Evolutionary conservation across 2,888 invertebrate species (phyloP).

Genomic region (Leptura quadrifasciata): DNA sequence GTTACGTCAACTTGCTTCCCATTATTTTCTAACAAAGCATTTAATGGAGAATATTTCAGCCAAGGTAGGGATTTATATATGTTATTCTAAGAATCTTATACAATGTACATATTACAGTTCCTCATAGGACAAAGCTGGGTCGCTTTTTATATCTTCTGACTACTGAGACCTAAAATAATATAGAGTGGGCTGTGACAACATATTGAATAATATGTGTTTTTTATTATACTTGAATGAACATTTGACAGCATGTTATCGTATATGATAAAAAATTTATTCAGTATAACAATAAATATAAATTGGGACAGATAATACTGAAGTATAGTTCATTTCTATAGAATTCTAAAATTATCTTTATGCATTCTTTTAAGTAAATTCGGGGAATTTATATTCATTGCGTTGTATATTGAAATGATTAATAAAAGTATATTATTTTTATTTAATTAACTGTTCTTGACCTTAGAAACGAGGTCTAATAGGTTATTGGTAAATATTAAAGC

Average conservation of each 20-base stretch:
- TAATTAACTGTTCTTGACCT: too few species aligned
- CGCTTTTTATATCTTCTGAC: not conserved
- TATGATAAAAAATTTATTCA: not conserved
- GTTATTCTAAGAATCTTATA: not conserved
- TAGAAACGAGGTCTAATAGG: too few species aligned
- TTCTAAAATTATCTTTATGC: too few species aligned
- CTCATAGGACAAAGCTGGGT: not conserved
- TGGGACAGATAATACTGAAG: too few species aligned
- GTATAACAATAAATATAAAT: not conserved
- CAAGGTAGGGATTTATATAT: not conserved
- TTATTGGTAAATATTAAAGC: too few species aligned
- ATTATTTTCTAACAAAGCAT: not conserved
- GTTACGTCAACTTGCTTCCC: not conserved
- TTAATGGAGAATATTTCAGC: not conserved
- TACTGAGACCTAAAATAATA: constrained; percentile 3
- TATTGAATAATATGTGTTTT: not conserved
- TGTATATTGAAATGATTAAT: too few species aligned
- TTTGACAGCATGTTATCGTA: not conserved
- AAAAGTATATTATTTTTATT: too few species aligned
- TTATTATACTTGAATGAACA: not conserved
- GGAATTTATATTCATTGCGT: too few species aligned
- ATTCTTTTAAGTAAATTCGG: too few species aligned
- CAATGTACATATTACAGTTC: too few species aligned
- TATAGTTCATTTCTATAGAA: too few species aligned
- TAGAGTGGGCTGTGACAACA: not conserved